A percentile compares a stretch with the other conserved stretches of the same genome.
Evolutionary conservation across 2,113 vertebrate genomes (phyloP).

Genomic region (Bufo gargarizans): DNA sequence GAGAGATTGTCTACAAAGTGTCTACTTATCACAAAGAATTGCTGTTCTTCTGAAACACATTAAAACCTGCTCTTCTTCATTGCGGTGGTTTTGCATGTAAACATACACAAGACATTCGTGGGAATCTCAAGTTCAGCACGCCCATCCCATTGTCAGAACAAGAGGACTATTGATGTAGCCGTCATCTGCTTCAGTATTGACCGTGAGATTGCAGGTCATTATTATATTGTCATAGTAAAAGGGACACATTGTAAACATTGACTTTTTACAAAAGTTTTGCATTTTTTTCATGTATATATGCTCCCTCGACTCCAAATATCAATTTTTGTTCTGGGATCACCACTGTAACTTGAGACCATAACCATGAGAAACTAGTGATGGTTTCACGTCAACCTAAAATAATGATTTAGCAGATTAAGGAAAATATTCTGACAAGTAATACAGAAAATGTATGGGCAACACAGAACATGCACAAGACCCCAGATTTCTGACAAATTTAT

Average conservation of each 20-base stretch:
- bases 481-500: too few species aligned
- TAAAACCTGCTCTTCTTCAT: slow-evolving; percentile 47
- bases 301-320: too few species aligned
- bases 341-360: neutral
- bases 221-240: neutral
- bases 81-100: slow-evolving; percentile 24
- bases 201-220: neutral
- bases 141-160: neutral
- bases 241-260: neutral
- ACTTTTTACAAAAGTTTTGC: neutral
- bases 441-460: too few species aligned
- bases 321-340: neutral
- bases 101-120: neutral
- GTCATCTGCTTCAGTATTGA: neutral
- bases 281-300: too few species aligned
- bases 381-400: neutral
- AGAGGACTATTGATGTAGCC: neutral
- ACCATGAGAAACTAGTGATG: too few species aligned
- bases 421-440: neutral
- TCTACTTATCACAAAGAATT: neutral
- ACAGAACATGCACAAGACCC: too few species aligned
- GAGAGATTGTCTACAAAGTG: neutral
- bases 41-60: neutral
- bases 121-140: neutral
- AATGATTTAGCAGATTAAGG: neutral